phyloP scores from a whole-genome alignment of 2,113 vertebrate genomes.

The Meriones unguiculatus region DNA sequence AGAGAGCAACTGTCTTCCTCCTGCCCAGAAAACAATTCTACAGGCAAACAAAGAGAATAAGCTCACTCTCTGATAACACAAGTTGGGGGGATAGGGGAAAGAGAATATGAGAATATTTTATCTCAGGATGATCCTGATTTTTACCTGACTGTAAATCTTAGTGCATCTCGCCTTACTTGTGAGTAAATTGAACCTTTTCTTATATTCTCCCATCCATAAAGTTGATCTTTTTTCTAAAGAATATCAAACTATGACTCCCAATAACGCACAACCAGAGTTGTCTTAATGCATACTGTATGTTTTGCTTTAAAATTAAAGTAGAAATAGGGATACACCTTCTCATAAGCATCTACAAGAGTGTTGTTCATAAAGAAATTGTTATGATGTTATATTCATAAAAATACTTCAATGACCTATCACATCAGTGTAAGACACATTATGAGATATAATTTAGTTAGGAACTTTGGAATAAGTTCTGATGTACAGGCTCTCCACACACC shows the following conservation, averaged over 20 bases:
- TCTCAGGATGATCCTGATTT: neutral
- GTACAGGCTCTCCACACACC: neutral
- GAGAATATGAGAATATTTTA: neutral
- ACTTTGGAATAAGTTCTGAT: neutral
- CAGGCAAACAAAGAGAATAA: neutral
- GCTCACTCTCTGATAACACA: neutral
- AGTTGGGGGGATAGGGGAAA: neutral
- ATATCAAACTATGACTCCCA: conserved; percentile 35
- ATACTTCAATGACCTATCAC: neutral
- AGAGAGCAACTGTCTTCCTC: neutral
- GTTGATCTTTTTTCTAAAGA: neutral
- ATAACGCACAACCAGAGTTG: neutral
- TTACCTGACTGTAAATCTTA: neutral
- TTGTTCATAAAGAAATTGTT: conserved; percentile 18
- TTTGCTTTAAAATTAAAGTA: conserved; percentile 40
- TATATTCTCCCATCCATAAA: neutral
- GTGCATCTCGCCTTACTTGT: neutral
- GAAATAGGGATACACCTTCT: neutral
- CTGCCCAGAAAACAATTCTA: neutral
- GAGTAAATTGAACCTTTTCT: neutral
- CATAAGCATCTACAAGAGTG: neutral
- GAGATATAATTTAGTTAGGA: conserved; percentile 25
- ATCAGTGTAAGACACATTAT: neutral
- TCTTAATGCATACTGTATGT: neutral
- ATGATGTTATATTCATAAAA: conserved; percentile 27